phyloP scores from a whole-genome alignment of 1,140 invertebrate species.

The Wiebesia pumilae region DNA sequence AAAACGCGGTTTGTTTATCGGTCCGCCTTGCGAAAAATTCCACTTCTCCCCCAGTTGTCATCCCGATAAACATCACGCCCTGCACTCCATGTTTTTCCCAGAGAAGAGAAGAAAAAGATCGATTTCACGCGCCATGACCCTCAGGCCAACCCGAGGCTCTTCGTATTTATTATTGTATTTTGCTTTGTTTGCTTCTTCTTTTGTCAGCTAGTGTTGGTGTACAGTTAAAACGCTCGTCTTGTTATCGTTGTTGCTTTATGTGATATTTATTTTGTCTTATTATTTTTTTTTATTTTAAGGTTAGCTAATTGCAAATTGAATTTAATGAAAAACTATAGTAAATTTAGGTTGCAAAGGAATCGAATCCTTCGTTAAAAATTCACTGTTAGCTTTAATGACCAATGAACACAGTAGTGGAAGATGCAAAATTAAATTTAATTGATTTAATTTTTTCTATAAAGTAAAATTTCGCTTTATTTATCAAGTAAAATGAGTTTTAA shows the following conservation, averaged over 20 bases:
- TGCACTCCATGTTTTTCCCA: constrained; percentile 1
- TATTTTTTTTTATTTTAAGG: neutral
- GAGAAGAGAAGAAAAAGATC: constrained; percentile 15
- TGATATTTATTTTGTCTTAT: neutral
- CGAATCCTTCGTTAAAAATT: too few species aligned
- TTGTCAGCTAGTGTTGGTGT: neutral
- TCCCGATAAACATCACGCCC: constrained; percentile 31
- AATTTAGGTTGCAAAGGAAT: neutral
- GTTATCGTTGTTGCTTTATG: neutral
- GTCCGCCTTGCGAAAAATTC: constrained; percentile 22
- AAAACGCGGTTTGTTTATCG: constrained; percentile 39
- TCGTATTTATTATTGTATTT: constrained; percentile 30
- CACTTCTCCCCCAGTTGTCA: constrained; percentile 20
- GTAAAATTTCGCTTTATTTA: too few species aligned
- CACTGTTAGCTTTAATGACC: neutral
- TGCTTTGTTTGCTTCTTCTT: constrained; percentile 6
- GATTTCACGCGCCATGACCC: constrained; percentile 21
- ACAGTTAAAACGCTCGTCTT: constrained; percentile 2
- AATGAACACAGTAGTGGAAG: neutral
- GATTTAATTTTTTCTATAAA: too few species aligned
- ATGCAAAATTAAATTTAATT: neutral
- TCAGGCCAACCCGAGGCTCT: neutral
- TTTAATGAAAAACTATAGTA: neutral
- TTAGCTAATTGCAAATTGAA: neutral
- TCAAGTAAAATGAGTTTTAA: too few species aligned